Percentiles rank a stretch among this genome's conserved stretches.
phyloP scores from a whole-genome alignment of 2,797 vertebrate species.

The Pachyuromys duprasi region DNA sequence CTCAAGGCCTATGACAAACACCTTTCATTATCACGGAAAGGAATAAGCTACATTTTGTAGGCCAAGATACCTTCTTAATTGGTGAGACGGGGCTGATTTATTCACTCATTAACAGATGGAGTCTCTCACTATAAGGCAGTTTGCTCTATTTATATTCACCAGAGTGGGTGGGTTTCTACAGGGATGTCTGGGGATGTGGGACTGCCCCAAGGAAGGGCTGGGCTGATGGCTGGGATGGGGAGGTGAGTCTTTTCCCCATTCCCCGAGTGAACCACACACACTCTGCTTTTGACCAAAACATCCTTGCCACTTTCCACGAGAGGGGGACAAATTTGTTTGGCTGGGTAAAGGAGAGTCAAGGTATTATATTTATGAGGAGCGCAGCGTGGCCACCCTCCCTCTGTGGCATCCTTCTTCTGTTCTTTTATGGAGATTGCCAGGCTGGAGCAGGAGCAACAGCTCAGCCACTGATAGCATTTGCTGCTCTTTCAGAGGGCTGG shows the following conservation, averaged over 20 bases:
- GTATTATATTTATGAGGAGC: slow-evolving; percentile 4
- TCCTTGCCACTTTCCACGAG: not conserved
- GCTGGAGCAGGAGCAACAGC: not conserved
- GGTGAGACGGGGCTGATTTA: slow-evolving; percentile 76
- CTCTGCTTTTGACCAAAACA: not conserved
- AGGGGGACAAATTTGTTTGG: not conserved
- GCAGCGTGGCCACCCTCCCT: not conserved
- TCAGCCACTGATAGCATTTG: not conserved
- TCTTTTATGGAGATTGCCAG: not conserved
- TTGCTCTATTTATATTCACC: slow-evolving; percentile 41
- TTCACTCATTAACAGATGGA: slow-evolving; percentile 80
- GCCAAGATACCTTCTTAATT: slow-evolving; percentile 71
- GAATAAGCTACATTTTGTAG: slow-evolving; percentile 14
- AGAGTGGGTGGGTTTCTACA: not conserved
- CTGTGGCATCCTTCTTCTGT: not conserved
- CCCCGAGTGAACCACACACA: not conserved
- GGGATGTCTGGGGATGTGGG: not conserved
- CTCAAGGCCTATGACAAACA: slow-evolving; percentile 35
- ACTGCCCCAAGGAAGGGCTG: not conserved
- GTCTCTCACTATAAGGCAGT: not conserved
- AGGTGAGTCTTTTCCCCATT: not conserved
- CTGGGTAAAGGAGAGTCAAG: not conserved
- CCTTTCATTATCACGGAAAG: slow-evolving; percentile 22
- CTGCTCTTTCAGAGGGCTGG: not conserved
- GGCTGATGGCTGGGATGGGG: not conserved